phyloP scores from a whole-genome alignment of 2,113 vertebrate genomes.

The Periophthalmus modestus region DNA sequence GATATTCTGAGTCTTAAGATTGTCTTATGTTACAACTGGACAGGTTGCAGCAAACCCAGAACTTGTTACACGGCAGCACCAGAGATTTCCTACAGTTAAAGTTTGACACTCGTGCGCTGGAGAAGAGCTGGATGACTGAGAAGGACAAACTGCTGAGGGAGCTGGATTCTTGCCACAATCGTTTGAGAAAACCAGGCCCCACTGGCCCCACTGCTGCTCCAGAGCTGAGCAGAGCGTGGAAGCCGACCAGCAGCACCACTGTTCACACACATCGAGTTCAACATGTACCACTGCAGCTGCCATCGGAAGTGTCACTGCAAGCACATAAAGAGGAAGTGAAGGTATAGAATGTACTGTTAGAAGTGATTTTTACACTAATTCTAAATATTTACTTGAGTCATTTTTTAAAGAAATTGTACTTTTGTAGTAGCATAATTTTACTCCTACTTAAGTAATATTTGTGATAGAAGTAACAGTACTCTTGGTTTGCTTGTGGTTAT shows the following conservation, averaged over 20 bases:
- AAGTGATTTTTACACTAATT: too few relatives aligned
- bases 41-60: constrained; percentile 88
- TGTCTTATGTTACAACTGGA: neutral
- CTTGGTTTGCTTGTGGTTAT: too few relatives aligned
- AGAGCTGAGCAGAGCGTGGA: constrained; percentile 20
- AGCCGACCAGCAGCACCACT: constrained; percentile 31
- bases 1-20: too few relatives aligned
- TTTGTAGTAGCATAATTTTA: too few relatives aligned
- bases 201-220: constrained; percentile 31
- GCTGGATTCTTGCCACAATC: constrained; percentile 73
- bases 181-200: constrained; percentile 51
- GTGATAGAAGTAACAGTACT: too few relatives aligned
- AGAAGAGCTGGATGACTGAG: constrained; percentile 93
- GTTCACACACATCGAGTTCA: constrained; percentile 37
- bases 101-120: constrained; percentile 82
- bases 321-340: constrained; percentile 80
- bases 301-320: too few relatives aligned
- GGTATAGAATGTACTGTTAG: constrained; percentile 63
- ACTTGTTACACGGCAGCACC: constrained; percentile 89
- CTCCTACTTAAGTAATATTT: too few relatives aligned
- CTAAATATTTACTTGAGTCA: too few relatives aligned
- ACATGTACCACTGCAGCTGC: too few relatives aligned
- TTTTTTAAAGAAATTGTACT: too few relatives aligned
- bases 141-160: constrained; percentile 86
- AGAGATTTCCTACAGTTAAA: constrained; percentile 90